Evolutionary conservation across 2,797 vertebrate genomes (phyloP).

Genomic region (Loris lydekkerianus): DNA sequence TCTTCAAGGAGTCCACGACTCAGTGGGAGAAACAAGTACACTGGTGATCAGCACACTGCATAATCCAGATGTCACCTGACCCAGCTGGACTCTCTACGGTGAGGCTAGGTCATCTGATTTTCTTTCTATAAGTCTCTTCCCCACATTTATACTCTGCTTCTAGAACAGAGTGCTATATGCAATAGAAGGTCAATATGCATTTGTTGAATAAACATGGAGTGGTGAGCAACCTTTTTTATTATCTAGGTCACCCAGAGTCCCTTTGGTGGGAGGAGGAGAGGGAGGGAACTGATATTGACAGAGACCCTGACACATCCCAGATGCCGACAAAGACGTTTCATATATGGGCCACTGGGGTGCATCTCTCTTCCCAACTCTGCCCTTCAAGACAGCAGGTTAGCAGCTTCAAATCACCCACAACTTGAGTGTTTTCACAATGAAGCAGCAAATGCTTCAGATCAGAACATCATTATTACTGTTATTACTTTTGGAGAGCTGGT

Average conservation of each 20-base stretch:
- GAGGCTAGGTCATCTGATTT: not conserved
- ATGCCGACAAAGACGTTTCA: not conserved
- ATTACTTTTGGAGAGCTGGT: not conserved
- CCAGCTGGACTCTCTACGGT: not conserved
- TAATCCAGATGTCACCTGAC: not conserved
- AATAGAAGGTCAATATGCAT: not conserved
- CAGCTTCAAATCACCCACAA: not conserved
- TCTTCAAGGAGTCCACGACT: not conserved
- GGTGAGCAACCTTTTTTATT: not conserved
- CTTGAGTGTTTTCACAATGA: not conserved
- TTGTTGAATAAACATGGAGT: not conserved
- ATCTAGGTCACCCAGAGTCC: not conserved
- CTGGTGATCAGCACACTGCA: not conserved
- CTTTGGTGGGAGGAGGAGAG: not conserved
- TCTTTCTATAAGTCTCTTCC: not conserved
- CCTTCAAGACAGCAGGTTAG: fast-evolving
- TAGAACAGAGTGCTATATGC: not conserved
- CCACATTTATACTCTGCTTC: not conserved
- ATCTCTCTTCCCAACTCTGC: not conserved
- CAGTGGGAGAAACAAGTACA: not conserved
- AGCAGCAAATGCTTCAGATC: not conserved
- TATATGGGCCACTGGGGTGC: fast-evolving
- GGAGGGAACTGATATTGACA: not conserved
- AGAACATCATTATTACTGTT: not conserved
- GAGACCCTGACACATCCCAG: not conserved